Base-by-base conservation (phyloP, 2,797 vertebrate genomes). In the Sebastes oblongus region DNA sequence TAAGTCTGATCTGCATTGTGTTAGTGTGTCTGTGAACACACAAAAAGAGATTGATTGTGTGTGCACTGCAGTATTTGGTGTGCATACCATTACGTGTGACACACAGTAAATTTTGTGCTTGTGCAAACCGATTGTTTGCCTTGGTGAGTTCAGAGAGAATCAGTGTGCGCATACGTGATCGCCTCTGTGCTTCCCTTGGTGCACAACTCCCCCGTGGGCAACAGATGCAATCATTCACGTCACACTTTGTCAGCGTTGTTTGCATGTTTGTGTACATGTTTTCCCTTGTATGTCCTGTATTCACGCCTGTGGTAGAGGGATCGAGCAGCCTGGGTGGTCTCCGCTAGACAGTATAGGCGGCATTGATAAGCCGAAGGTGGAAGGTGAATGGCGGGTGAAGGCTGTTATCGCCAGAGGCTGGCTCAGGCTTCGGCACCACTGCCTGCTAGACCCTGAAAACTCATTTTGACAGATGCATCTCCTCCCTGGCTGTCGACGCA, bases 381-480 rank as follows among this genome's bases (percentile, higher is more conserved):
- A 93, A 93, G 91, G 91, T 91, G 91, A 94, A 91, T 90, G 88
- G 77, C 66, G 74, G 84, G 88, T 89, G 72, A 90, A 90, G 77
- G 87, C 90, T 92, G 86, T 88, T 94, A 94, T 86, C 86, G 85
- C 91, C 91, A 34, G 75, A 88, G 88, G 86, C 88, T 88, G 76
- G 88, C 89, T 74, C 82, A 89, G 88, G 86, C 92, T 87, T 79
- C 69, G 80, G 82, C 87, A 86, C 79, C 77, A 78, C 85, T 94
- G 92, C 85, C 94, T 94, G 94, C 90, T 94, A 94, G 94, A 96
- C 92, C 93, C 95, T 96, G 94, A 96, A 95, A 97, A 97, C 96
- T 94, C 94, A 94, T 96, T 96, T 91, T 96, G 96, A 96, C 96
- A 96, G 96, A 95, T 96, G 93, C 89, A 92, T 95, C 93, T 96